Conservation (phyloP, 1,140 invertebrate genomes). For the Drosophila baimaii region DNA sequence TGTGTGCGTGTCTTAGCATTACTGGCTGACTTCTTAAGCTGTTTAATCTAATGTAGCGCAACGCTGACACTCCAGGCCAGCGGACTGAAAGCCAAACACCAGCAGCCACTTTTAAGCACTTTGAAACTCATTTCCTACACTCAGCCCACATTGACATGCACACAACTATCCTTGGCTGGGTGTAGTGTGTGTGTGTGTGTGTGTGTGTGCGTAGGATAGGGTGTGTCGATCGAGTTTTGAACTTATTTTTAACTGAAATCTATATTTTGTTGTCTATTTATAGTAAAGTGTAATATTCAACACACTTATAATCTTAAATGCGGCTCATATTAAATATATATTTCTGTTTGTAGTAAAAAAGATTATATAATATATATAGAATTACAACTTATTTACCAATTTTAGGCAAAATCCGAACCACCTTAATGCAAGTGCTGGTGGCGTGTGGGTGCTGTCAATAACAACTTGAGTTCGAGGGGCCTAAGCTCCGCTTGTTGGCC, state of each 20-base stretch:
- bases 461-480: slow-evolving; percentile 38
- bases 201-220: slow-evolving; percentile 1
- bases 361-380: no score
- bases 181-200: background rate
- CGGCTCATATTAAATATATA: no score
- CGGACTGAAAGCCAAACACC: slow-evolving; percentile 58
- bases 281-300: no score
- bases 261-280: background rate
- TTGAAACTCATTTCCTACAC: slow-evolving; percentile 79
- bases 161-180: slow-evolving; percentile 29
- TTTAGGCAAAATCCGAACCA: background rate
- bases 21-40: slow-evolving; percentile 73
- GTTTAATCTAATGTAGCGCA: slow-evolving; percentile 76
- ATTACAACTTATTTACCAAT: background rate
- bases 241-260: background rate
- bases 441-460: slow-evolving; percentile 50
- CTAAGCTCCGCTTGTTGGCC: no score
- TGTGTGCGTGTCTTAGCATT: slow-evolving; percentile 39
- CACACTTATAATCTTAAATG: background rate
- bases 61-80: slow-evolving; percentile 53
- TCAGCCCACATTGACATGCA: slow-evolving; percentile 70
- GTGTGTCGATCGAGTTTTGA: background rate
- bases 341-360: no score
- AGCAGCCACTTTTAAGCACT: slow-evolving; percentile 76
- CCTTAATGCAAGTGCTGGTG: slow-evolving; percentile 2